Evolutionary conservation across 2,797 vertebrate genomes (phyloP).

Genomic region (Melanogrammus aeglefinus): DNA sequence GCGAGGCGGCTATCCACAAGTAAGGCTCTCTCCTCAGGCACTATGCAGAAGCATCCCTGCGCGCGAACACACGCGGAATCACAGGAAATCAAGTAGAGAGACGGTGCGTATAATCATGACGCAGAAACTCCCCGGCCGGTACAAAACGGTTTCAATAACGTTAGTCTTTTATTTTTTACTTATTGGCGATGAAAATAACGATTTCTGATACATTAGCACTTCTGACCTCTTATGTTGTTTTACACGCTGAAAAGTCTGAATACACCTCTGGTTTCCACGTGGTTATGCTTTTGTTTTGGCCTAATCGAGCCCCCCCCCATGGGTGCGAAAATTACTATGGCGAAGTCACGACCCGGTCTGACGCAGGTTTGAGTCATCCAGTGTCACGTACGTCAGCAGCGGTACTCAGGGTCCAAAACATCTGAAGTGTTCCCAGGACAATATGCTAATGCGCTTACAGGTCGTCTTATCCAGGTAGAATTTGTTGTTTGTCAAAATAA

Average conservation of each 20-base stretch:
- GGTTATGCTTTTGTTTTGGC: conserved; percentile 44
- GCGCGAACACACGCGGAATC: conserved; percentile 48
- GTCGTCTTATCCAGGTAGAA: not conserved
- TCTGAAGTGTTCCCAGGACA: conserved; percentile 57
- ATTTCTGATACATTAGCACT: not conserved
- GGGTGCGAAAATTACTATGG: conserved; percentile 62
- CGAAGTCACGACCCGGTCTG: conserved; percentile 69
- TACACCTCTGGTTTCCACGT: conserved; percentile 49
- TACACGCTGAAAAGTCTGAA: not conserved
- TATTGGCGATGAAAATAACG: not conserved
- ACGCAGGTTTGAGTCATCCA: conserved; percentile 76
- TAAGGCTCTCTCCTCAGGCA: not conserved
- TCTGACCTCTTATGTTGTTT: not conserved
- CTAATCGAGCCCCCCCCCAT: conserved; percentile 27
- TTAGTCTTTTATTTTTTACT: not conserved
- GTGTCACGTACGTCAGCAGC: conserved; percentile 67
- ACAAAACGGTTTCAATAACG: conserved; percentile 33
- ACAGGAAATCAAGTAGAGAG: not conserved
- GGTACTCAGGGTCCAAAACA: conserved; percentile 34
- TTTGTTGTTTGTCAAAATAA: too few relatives aligned
- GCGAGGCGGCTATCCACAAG: not conserved
- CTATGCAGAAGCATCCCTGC: conserved; percentile 47
- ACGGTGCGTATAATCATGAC: conserved; percentile 58
- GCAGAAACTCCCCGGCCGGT: conserved; percentile 52
- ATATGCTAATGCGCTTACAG: conserved; percentile 4